phyloP scores from a whole-genome alignment of 2,888 invertebrate species.

The Caenorhabditis doughertyi region DNA sequence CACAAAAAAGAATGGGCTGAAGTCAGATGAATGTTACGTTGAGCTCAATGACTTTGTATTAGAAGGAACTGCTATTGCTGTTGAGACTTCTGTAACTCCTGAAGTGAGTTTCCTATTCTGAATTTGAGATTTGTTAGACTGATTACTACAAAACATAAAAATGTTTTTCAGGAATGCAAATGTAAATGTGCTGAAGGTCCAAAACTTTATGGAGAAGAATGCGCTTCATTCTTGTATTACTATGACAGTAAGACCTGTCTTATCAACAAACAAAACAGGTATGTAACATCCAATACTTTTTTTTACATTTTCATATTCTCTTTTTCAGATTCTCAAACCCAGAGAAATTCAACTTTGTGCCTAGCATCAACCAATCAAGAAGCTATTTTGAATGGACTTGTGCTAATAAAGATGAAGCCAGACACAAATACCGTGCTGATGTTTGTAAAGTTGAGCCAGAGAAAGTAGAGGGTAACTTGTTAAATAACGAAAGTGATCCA shows the following conservation, averaged over 20 bases:
- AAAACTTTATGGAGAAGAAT: slow-evolving; percentile 77
- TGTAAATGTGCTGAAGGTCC: slow-evolving; percentile 66
- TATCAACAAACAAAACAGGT: slow-evolving; percentile 81
- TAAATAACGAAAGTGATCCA: slow-evolving; percentile 57
- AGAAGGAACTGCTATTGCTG: slow-evolving; percentile 80
- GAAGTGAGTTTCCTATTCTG: slow-evolving; percentile 49
- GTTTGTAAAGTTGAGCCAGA: slow-evolving; percentile 50
- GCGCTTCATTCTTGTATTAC: slow-evolving; percentile 81
- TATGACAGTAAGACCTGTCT: slow-evolving; percentile 81
- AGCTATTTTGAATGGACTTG: slow-evolving; percentile 82
- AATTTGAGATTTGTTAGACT: too few species aligned
- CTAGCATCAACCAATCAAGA: slow-evolving; percentile 66
- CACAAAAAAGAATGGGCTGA: slow-evolving; percentile 49
- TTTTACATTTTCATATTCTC: background rate
- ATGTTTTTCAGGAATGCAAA: slow-evolving; percentile 59
- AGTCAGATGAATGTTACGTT: slow-evolving; percentile 78
- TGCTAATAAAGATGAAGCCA: slow-evolving; percentile 69
- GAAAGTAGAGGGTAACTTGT: slow-evolving; percentile 56
- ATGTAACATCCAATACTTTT: background rate
- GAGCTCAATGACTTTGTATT: slow-evolving; percentile 80
- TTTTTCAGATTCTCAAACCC: slow-evolving; percentile 77
- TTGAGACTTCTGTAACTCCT: slow-evolving; percentile 75
- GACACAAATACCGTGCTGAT: slow-evolving; percentile 56
- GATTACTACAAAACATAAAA: too few species aligned
- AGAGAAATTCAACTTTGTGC: slow-evolving; percentile 79